These are phyloP conservation scores for Drosophila navojoa DNA, from an alignment of 1,140 invertebrate species.

Conservation along the genomic window DNA sequence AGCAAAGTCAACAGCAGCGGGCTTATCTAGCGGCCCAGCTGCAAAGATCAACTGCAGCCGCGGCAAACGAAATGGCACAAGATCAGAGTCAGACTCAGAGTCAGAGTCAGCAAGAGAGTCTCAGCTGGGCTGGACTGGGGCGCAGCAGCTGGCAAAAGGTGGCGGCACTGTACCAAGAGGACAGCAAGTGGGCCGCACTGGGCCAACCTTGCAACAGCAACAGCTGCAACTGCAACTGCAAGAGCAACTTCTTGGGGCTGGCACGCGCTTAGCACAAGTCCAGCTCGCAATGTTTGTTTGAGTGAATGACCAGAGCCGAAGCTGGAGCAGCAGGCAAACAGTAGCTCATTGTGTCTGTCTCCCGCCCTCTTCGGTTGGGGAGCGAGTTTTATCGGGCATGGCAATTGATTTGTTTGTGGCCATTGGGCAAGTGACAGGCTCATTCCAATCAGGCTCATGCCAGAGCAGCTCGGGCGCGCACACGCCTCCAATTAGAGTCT, in stretches of 20 bases:
- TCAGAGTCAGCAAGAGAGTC: neutral
- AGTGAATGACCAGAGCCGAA: slow-evolving; percentile 12
- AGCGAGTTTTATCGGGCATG: slow-evolving; percentile 11
- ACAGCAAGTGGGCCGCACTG: slow-evolving; percentile 40
- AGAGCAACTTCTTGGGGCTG: slow-evolving; percentile 38
- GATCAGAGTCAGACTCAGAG: slow-evolving; percentile 17
- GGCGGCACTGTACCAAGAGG: slow-evolving; percentile 70
- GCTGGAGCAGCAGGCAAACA: slow-evolving; percentile 42
- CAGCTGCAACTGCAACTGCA: slow-evolving; percentile 14
- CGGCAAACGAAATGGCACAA: slow-evolving; percentile 31
- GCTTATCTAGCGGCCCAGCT: slow-evolving; percentile 71
- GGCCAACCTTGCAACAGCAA: slow-evolving; percentile 2
- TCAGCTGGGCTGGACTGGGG: slow-evolving; percentile 15
- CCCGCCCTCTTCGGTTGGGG: neutral
- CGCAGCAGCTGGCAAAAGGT: slow-evolving; percentile 72
- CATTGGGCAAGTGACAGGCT: slow-evolving; percentile 73
- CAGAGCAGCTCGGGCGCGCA: slow-evolving; percentile 53
- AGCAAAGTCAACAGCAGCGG: slow-evolving; percentile 65
- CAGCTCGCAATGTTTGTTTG: neutral
- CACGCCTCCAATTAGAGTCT: slow-evolving; percentile 80
- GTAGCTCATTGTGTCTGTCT: slow-evolving; percentile 54
- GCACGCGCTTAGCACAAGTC: slow-evolving; percentile 59
- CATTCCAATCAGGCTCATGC: slow-evolving; percentile 74
- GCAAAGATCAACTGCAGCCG: slow-evolving; percentile 52
- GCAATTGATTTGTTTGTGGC: slow-evolving; percentile 78